Conservation (phyloP, 2,797 vertebrate genomes). For the Periparus ater region DNA sequence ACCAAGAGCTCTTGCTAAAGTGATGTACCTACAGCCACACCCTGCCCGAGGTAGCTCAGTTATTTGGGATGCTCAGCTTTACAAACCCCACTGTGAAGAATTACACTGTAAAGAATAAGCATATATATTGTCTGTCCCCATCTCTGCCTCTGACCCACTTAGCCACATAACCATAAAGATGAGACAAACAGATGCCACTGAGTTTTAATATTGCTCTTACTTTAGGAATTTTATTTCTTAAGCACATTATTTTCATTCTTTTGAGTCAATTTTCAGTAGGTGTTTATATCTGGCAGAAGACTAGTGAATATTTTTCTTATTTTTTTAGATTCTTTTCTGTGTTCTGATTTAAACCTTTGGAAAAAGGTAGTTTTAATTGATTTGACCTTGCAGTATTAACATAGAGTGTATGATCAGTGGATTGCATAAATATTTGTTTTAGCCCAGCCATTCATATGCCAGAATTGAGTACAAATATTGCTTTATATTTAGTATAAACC, state of each 20-base stretch:
- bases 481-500: background rate
- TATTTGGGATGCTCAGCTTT: background rate
- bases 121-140: background rate
- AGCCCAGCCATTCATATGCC: background rate
- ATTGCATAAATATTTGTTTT: background rate
- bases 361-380: background rate
- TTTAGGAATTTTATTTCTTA: background rate
- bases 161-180: background rate
- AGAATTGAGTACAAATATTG: background rate
- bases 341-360: background rate
- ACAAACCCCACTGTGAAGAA: background rate
- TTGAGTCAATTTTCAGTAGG: background rate
- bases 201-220: background rate
- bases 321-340: background rate
- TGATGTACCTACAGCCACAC: background rate
- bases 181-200: background rate
- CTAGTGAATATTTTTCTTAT: background rate
- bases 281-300: background rate
- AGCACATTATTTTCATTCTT: background rate
- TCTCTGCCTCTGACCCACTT: constrained; percentile 14
- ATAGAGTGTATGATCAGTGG: background rate
- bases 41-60: background rate
- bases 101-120: background rate
- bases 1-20: background rate
- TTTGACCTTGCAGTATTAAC: background rate